phyloP scores from a whole-genome alignment of 2,888 invertebrate genomes.

The Plebejus anna region DNA sequence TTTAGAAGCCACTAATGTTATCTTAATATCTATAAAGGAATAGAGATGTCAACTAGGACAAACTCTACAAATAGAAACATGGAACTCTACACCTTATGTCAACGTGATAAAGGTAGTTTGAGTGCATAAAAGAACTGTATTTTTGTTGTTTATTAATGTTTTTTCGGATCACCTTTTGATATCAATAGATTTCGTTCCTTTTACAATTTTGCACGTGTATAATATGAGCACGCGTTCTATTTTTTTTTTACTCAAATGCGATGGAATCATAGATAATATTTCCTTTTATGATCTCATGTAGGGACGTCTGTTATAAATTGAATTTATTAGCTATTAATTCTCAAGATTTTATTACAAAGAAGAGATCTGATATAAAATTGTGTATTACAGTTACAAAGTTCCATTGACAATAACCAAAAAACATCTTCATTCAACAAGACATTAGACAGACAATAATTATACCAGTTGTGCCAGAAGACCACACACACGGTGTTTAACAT shows the following conservation, averaged over 20 bases:
- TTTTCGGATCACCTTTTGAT: constrained; percentile 55
- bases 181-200: constrained; percentile 61
- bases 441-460: constrained; percentile 42
- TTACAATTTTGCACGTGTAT: constrained; percentile 56
- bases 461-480: constrained; percentile 49
- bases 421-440: constrained; percentile 39
- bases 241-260: constrained; percentile 18
- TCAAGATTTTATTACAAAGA: not conserved
- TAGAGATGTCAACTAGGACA: constrained; percentile 57
- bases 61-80: constrained; percentile 34
- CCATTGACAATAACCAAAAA: constrained; percentile 33
- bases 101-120: constrained; percentile 32
- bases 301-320: not conserved
- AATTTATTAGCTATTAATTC: constrained; percentile 6
- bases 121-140: constrained; percentile 39
- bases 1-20: constrained; percentile 79
- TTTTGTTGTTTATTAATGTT: constrained; percentile 57
- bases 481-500: constrained; percentile 60
- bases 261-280: constrained; percentile 11
- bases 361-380: not conserved
- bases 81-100: constrained; percentile 35
- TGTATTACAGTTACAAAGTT: not conserved
- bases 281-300: constrained; percentile 13
- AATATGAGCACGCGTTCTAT: constrained; percentile 63
- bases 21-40: constrained; percentile 65